phyloP scores from a whole-genome alignment of 35 echinoderm and acorn worm species.

The Antedon bifida region DNA sequence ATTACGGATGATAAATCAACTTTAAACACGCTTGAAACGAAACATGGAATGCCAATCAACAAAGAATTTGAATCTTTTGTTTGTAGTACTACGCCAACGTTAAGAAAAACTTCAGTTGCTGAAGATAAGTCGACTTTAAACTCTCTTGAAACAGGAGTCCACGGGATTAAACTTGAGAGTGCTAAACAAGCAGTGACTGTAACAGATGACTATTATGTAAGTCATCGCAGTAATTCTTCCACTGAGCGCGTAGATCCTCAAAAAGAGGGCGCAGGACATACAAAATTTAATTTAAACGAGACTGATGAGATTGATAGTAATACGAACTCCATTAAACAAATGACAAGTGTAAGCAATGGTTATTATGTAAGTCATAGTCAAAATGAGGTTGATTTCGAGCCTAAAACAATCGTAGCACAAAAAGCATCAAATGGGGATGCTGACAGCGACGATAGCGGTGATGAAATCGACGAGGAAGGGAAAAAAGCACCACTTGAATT shows the following conservation, averaged over 20 bases:
- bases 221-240: background rate
- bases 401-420: background rate
- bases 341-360: background rate
- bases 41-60: no score
- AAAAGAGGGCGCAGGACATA: no score
- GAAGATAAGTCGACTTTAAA: background rate
- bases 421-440: background rate
- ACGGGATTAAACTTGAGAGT: background rate
- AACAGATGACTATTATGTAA: background rate
- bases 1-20: background rate
- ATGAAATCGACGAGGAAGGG: background rate
- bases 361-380: background rate
- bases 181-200: background rate
- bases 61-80: background rate
- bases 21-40: background rate
- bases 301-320: no score
- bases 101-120: background rate
- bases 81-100: background rate
- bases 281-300: no score
- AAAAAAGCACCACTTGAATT: background rate
- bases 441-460: background rate
- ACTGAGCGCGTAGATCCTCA: no score
- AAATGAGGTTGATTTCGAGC: background rate
- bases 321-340: background rate
- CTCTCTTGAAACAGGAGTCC: background rate